Evolutionary conservation across 2,797 vertebrate genomes (phyloP), one percentile per base, ranked within the genome.

Genomic region (Neosilurus mollespiculum): DNA sequence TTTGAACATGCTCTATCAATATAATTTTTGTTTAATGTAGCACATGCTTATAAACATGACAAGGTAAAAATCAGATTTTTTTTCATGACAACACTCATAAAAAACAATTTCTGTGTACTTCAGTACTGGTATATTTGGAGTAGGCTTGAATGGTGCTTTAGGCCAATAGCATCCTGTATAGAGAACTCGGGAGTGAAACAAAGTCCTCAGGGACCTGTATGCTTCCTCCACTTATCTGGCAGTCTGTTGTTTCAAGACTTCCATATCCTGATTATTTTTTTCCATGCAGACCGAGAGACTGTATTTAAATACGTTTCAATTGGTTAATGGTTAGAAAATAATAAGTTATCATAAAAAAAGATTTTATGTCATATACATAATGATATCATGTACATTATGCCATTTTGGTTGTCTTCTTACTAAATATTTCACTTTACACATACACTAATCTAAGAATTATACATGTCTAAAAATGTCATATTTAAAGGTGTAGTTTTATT

Each of bases 171-270:
- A 78, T 79, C 62, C 64, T 83, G 70, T 71, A 58, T 70, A 78
- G 66, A 53, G 82, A 83, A 81, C 54, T 83, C 81, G 82, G 66
- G 83, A 81, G 77, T 64, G 78, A 79, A 83, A 69, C 54, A 83
- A 43, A 80, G 34, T 80, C 71, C 83, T 79, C 49, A 76, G 65
- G 81, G 78, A 54, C 83, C 62, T 85, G 83, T 79, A 65, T 79
- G 73, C 67, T 70, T 54, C 66, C 62, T 88, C 81, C 64, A 86
- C 65, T 66, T 71, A 49, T 71, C 83, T 85, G 85, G 72, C 83
- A 85, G 83, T 58, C 53, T 81, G 78, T 71, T 80, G 73, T 83
- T 81, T 82, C 71, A 65, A 49, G 78, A 86, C 84, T 84, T 83
- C 61, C 61, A 86, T 87, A 81, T 80, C 58, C 59, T 58, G 3